Evolutionary conservation across 2,113 vertebrate species (phyloP).

Genomic region (Proterorhinus semilunaris): DNA sequence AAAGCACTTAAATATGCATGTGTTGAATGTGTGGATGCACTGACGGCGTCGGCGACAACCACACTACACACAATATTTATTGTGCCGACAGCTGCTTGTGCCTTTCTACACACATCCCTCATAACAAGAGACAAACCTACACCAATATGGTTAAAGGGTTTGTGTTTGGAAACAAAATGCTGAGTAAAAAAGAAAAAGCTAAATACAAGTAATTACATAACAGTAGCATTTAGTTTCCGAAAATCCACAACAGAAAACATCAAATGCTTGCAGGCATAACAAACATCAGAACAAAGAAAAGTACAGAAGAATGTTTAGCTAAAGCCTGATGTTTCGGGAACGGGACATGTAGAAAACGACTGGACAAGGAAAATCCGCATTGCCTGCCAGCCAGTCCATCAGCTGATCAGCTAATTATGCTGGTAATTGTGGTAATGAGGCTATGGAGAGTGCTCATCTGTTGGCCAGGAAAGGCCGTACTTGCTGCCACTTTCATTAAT

Average conservation of each 20-base stretch:
- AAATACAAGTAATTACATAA: slow-evolving; percentile 11
- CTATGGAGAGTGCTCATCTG: slow-evolving; percentile 38
- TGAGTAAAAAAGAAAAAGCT: not conserved
- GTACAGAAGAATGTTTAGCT: slow-evolving; percentile 25
- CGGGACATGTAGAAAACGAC: not conserved
- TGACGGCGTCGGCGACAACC: not conserved
- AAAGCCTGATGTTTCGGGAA: slow-evolving; percentile 18
- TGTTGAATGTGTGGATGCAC: not conserved
- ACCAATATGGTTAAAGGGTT: slow-evolving; percentile 16
- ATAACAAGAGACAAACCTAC: slow-evolving; percentile 2
- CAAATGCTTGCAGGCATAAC: slow-evolving; percentile 9
- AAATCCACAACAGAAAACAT: slow-evolving; percentile 12
- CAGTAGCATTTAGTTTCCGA: not conserved
- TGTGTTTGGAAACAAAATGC: slow-evolving; percentile 22
- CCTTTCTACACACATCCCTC: not conserved
- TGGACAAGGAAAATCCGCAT: not conserved
- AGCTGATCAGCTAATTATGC: slow-evolving; percentile 52
- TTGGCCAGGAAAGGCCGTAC: slow-evolving; percentile 33
- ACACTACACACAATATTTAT: slow-evolving; percentile 5
- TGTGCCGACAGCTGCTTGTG: not conserved
- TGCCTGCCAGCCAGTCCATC: slow-evolving; percentile 34
- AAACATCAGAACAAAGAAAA: slow-evolving; percentile 10
- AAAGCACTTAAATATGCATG: not conserved
- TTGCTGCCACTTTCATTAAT: slow-evolving; percentile 36
- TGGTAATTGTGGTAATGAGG: slow-evolving; percentile 49